Evolutionary conservation across 2,888 invertebrate species (phyloP), one percentile per base, ranked within the genome.

Genomic region (Psylliodes chrysocephalus): DNA sequence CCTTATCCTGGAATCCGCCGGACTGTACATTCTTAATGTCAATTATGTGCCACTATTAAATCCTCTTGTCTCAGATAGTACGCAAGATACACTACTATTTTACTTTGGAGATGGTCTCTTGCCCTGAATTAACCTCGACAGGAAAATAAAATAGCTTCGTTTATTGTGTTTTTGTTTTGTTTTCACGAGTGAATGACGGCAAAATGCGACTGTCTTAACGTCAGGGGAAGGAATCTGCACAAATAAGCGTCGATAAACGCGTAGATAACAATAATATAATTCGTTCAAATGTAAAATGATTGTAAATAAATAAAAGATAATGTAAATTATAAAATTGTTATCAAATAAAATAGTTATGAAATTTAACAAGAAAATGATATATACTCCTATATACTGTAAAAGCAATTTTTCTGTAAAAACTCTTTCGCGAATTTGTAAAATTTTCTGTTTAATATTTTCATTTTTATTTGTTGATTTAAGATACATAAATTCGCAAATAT

Each of bases 91-190:
- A 79, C 80, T 79, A 81, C 78, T 81, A 82, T 81, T 81, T 82
- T 78, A 79, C 77, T 76, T 77, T 73, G 77, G 76, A 78, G 79
- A 78, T 80, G 81, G 56, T 64, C 77, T 78, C 81, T 63, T 70
- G 67, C 67, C 67, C 69, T 81, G 81, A 82, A 82, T 82, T 82
- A 82, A 81, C 81, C 81, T 82, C 81, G 82, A 79, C 82, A 82
- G 79, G 75, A 79, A 81, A 81, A 81, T 82, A 82, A 82, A 81
- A 80, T 80, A 81, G 77, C 77, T 73, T 64, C 71, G 71, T 62
- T 63, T 59, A 61, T 46, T 19, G 10, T 8, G 3, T 22, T 19
- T 25, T 46, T 46, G 65, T 66, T 70, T 72, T 71, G 72, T 72
- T 71, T 73, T 72, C 74, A 71, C 71, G 69, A 59, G 12, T 76